Evolutionary conservation across 1,140 invertebrate species (phyloP).

Genomic region (Neomicropteryx cornuta): DNA sequence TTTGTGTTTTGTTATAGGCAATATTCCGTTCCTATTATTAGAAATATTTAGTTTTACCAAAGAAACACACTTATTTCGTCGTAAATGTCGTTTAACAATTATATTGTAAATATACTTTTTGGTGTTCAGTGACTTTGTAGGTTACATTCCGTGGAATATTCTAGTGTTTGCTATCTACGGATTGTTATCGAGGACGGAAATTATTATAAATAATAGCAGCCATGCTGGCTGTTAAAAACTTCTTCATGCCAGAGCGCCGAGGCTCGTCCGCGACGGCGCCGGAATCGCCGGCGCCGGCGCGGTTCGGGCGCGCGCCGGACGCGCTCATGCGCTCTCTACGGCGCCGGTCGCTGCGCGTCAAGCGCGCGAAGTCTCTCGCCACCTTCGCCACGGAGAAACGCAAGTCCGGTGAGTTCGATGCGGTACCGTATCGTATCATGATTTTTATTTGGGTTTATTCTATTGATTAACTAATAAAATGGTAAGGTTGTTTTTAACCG

Average conservation of each 20-base stretch:
- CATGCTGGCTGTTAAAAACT: constrained; percentile 54
- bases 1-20: too few relatives aligned
- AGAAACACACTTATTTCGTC: too few relatives aligned
- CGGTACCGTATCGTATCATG: constrained; percentile 23
- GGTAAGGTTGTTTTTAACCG: too few relatives aligned
- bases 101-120: too few relatives aligned
- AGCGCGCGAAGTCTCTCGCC: constrained; percentile 55
- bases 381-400: constrained; percentile 55
- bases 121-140: too few relatives aligned
- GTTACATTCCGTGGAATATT: too few relatives aligned
- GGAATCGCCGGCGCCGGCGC: constrained; percentile 25
- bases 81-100: too few relatives aligned
- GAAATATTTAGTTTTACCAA: too few relatives aligned
- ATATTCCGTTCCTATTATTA: too few relatives aligned
- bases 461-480: not conserved
- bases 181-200: too few relatives aligned
- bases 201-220: too few relatives aligned
- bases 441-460: constrained; percentile 4
- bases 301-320: constrained; percentile 48
- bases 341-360: constrained; percentile 52
- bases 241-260: constrained; percentile 52
- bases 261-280: constrained; percentile 40
- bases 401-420: constrained; percentile 57
- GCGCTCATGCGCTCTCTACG: constrained; percentile 54
- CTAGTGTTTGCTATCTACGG: too few relatives aligned